Conservation (phyloP, 2,113 vertebrate species). For the Sorex fumeus region DNA sequence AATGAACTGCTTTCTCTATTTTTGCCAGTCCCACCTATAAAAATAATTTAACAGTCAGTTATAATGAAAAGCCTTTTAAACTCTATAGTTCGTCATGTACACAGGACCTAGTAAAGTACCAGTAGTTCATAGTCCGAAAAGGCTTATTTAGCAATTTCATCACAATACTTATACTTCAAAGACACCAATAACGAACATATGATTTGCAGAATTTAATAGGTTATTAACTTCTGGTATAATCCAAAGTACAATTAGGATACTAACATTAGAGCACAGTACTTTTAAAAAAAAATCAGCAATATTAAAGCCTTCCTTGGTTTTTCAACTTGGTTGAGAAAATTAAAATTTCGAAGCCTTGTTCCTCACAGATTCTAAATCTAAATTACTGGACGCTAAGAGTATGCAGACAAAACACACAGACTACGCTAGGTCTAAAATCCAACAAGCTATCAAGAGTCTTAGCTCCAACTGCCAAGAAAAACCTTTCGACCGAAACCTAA, state of each 20-base stretch:
- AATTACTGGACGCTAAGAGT: constrained; percentile 30
- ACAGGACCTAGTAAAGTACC: constrained; percentile 15
- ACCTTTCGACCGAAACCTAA: constrained; percentile 54
- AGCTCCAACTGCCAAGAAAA: constrained; percentile 31
- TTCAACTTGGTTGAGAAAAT: not conserved
- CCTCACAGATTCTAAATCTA: constrained; percentile 19
- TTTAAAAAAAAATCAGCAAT: constrained; percentile 25
- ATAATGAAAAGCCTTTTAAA: constrained; percentile 53
- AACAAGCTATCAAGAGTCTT: not conserved
- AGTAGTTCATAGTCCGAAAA: constrained; percentile 56
- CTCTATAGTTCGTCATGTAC: constrained; percentile 5
- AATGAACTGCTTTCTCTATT: constrained; percentile 9
- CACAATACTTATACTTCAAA: constrained; percentile 71
- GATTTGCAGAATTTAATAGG: constrained; percentile 75
- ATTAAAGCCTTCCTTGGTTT: constrained; percentile 40
- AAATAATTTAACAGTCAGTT: constrained; percentile 41
- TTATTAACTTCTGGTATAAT: constrained; percentile 73
- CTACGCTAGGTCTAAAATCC: constrained; percentile 5
- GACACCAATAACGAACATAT: constrained; percentile 65
- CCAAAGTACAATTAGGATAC: constrained; percentile 65
- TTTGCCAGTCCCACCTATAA: constrained; percentile 51
- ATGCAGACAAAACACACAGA: not conserved
- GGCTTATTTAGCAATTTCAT: constrained; percentile 74
- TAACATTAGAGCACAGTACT: constrained; percentile 35
- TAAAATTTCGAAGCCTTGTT: constrained; percentile 57